Evolutionary conservation across 1,140 invertebrate genomes (phyloP).

Genomic region (Brachystomella parvula): DNA sequence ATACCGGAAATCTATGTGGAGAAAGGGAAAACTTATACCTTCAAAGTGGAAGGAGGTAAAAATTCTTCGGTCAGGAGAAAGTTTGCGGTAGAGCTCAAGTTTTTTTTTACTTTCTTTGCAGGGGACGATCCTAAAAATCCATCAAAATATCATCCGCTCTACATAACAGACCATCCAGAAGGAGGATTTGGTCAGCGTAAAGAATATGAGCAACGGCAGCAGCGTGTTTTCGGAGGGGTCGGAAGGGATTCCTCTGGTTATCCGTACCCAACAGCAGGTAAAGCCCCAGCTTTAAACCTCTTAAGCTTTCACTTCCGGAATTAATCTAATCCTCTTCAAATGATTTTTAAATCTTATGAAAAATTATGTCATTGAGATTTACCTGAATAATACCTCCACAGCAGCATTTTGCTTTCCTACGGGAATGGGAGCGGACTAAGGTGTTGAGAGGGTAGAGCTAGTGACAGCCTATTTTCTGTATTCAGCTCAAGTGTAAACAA

Average conservation of each 20-base stretch:
- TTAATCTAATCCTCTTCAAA: background rate
- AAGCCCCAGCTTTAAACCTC: too few relatives aligned
- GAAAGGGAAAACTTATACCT: conserved; percentile 79
- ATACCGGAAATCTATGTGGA: conserved; percentile 85
- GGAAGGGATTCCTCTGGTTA: conserved; percentile 63
- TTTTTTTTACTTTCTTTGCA: conserved; percentile 22
- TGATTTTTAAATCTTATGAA: background rate
- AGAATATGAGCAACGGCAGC: conserved; percentile 56
- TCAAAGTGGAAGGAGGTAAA: conserved; percentile 69
- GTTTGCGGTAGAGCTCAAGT: background rate
- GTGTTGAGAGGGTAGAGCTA: background rate
- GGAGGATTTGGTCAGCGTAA: conserved; percentile 73
- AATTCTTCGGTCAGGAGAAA: background rate
- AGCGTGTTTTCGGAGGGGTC: conserved; percentile 72
- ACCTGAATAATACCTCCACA: background rate
- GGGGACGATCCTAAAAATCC: conserved; percentile 47
- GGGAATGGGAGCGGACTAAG: background rate
- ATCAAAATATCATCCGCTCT: conserved; percentile 82
- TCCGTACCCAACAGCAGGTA: conserved; percentile 67
- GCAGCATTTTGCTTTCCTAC: conserved; percentile 4
- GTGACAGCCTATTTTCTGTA: background rate
- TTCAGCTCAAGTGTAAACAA: background rate
- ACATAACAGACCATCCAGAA: conserved; percentile 76
- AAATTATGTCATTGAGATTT: background rate
- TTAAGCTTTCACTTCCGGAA: too few relatives aligned